Percentiles rank a stretch among this genome's conserved stretches.
Conservation (phyloP, 2,888 invertebrate species). For the Oscheius sp. region DNA sequence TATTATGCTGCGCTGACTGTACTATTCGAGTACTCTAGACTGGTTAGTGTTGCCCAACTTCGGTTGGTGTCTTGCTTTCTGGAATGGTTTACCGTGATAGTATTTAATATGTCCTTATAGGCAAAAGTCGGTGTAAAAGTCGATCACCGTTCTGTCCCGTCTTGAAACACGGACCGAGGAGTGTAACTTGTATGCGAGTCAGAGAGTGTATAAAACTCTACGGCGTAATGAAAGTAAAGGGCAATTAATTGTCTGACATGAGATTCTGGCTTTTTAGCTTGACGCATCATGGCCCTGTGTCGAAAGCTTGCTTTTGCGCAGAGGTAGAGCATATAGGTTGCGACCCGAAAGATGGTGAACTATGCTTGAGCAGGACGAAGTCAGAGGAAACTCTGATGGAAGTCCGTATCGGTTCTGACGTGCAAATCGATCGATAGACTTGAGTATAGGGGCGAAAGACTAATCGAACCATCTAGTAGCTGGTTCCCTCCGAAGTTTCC, state of each 20-base stretch:
- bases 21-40: conserved; percentile 17
- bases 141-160: conserved; percentile 77
- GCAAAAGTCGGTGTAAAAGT: conserved; percentile 36
- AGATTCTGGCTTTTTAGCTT: conserved; percentile 27
- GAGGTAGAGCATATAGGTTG: conserved; percentile 79
- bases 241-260: conserved; percentile 41
- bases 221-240: conserved; percentile 79
- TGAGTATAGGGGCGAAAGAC: conserved; percentile 78
- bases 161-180: conserved; percentile 83
- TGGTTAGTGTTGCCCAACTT: conserved; percentile 28
- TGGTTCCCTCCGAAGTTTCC: conserved; percentile 34
- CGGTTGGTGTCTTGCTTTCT: conserved; percentile 24
- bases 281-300: conserved; percentile 77
- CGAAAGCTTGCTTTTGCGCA: conserved; percentile 70
- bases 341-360: conserved; percentile 82
- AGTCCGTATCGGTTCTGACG: conserved; percentile 81
- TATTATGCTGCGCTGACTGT: conserved; percentile 25
- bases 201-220: conserved; percentile 77
- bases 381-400: conserved; percentile 80
- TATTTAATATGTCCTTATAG: neutral
- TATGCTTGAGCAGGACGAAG: conserved; percentile 80
- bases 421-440: conserved; percentile 83
- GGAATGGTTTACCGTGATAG: neutral
- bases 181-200: conserved; percentile 81
- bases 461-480: conserved; percentile 33